Conservation (phyloP, 2,113 vertebrate species). For the Bettongia penicillata region DNA sequence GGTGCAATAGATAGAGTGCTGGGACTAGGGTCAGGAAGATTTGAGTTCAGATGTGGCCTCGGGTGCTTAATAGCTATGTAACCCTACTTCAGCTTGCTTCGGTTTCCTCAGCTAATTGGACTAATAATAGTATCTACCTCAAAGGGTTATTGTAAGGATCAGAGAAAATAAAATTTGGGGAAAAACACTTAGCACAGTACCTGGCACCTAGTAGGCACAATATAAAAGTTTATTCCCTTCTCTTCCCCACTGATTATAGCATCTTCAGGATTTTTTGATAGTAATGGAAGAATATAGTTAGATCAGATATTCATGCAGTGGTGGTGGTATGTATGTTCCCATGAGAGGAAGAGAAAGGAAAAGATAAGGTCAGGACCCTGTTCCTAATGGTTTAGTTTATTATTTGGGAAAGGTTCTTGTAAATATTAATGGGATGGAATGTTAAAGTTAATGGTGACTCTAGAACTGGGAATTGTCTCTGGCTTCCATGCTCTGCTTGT, state of each 20-base stretch:
- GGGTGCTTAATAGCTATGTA: background rate
- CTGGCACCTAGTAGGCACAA: background rate
- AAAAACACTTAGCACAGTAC: background rate
- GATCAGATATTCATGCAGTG: background rate
- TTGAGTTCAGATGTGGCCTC: background rate
- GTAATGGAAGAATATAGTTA: background rate
- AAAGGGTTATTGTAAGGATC: background rate
- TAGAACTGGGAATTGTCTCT: background rate
- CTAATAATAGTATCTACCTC: background rate
- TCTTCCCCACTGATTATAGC: background rate
- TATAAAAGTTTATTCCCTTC: background rate
- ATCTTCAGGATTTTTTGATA: background rate
- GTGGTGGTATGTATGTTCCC: background rate
- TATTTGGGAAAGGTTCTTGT: background rate
- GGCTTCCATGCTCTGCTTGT: background rate
- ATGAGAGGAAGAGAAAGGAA: background rate
- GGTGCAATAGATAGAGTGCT: background rate
- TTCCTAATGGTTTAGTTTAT: background rate
- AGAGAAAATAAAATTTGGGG: background rate
- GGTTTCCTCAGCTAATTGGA: background rate
- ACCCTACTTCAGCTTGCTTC: background rate
- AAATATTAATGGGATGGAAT: background rate
- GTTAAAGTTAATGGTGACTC: background rate
- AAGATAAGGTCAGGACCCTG: background rate
- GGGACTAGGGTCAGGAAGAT: background rate